Evolutionary conservation across 2,113 vertebrate species (phyloP).

Genomic region (Cryptomyrus ogoouensis): DNA sequence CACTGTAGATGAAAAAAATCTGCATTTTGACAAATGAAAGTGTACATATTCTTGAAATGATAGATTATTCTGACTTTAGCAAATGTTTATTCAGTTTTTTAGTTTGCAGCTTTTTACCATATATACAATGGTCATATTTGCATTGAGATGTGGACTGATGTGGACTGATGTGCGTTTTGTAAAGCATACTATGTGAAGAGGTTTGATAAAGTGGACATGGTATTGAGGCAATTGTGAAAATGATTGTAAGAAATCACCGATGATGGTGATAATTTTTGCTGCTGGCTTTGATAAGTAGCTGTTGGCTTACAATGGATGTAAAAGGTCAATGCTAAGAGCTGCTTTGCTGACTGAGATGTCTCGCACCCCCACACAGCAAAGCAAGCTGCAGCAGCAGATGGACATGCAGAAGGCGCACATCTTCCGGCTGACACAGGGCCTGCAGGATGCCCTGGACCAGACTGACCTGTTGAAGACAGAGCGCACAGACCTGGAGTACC

Average conservation of each 20-base stretch:
- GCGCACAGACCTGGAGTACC: slow-evolving; percentile 92
- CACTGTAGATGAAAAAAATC: background rate
- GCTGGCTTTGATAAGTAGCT: background rate
- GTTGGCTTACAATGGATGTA: background rate
- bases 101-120: background rate
- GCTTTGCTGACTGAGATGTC: background rate
- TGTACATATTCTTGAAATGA: background rate
- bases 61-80: background rate
- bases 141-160: background rate
- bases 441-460: slow-evolving; percentile 92
- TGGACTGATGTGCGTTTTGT: background rate
- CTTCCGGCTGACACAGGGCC: slow-evolving; percentile 93
- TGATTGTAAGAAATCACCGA: background rate
- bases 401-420: slow-evolving; percentile 96
- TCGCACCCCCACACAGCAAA: slow-evolving; percentile 67
- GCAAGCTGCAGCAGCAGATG: slow-evolving; percentile 96
- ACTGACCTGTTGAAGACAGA: slow-evolving; percentile 95
- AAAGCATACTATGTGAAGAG: background rate
- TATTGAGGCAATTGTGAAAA: background rate
- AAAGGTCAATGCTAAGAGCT: background rate
- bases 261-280: background rate
- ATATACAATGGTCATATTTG: background rate
- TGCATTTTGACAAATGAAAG: too few relatives aligned
- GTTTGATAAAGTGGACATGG: background rate
- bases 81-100: background rate